Conservation (phyloP, 1,140 invertebrate genomes). For the Brachionus koreanus region DNA sequence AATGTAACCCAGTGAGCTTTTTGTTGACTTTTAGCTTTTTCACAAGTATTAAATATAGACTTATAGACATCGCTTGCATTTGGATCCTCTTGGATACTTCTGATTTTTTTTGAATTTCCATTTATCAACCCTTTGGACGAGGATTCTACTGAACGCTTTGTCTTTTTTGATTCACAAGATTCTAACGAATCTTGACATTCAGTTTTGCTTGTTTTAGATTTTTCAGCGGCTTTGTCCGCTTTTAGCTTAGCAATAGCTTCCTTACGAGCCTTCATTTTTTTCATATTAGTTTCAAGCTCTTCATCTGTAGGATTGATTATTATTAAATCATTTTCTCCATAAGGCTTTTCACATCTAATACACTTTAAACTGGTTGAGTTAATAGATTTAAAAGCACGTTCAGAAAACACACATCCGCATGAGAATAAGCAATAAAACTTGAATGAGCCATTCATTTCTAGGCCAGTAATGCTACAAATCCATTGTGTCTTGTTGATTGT, state of each 20-base stretch:
- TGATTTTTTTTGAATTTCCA: slow-evolving; percentile 41
- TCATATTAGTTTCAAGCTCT: slow-evolving; percentile 48
- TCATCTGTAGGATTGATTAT: slow-evolving; percentile 63
- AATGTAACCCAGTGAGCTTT: slow-evolving; percentile 94
- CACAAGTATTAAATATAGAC: slow-evolving; percentile 85
- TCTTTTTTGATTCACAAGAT: neutral
- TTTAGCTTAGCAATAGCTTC: slow-evolving; percentile 43
- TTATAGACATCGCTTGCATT: slow-evolving; percentile 84
- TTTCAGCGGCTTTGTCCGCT: slow-evolving; percentile 45
- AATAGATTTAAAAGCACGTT: slow-evolving; percentile 84
- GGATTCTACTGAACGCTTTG: neutral
- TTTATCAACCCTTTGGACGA: neutral
- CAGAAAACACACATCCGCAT: slow-evolving; percentile 94
- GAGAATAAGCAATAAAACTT: slow-evolving; percentile 85
- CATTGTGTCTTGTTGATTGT: slow-evolving; percentile 75
- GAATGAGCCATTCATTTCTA: slow-evolving; percentile 94
- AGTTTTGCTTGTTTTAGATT: slow-evolving; percentile 32
- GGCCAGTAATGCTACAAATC: slow-evolving; percentile 87
- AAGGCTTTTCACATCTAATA: slow-evolving; percentile 72
- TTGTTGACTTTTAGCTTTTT: slow-evolving; percentile 76
- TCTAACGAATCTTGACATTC: slow-evolving; percentile 8
- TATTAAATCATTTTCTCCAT: slow-evolving; percentile 73
- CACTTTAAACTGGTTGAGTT: slow-evolving; percentile 65
- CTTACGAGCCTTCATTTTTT: slow-evolving; percentile 60
- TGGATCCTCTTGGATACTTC: slow-evolving; percentile 69